Percentiles rank a stretch among this genome's conserved stretches.
phyloP scores from a whole-genome alignment of 1,140 invertebrate species.

The Uloborus diversus region DNA sequence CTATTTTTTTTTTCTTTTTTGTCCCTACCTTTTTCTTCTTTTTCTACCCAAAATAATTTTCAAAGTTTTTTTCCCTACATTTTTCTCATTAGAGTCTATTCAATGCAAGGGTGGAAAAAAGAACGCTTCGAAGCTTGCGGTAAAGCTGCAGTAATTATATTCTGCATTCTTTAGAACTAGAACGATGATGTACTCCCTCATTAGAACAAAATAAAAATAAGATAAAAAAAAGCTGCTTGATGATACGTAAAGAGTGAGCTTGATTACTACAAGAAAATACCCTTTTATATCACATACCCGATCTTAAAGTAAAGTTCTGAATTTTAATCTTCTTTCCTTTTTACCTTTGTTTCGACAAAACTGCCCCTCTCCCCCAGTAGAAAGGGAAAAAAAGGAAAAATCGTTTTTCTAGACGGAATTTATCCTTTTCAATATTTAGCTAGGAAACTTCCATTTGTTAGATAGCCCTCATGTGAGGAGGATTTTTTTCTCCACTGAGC shows the following conservation, averaged over 20 bases:
- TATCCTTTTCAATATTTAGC: too few relatives aligned
- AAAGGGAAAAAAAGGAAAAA: background rate
- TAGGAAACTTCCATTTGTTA: too few relatives aligned
- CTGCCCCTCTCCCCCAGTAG: background rate
- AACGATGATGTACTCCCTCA: background rate
- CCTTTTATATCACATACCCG: background rate
- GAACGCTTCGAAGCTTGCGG: background rate
- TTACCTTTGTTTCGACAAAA: background rate
- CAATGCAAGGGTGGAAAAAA: background rate
- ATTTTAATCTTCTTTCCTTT: background rate
- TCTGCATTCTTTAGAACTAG: background rate
- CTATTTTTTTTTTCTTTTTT: background rate
- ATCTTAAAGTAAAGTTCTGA: background rate
- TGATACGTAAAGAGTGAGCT: constrained; percentile 17
- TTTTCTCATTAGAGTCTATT: background rate
- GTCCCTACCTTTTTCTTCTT: background rate
- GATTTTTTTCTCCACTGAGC: too few relatives aligned
- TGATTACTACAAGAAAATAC: constrained; percentile 5
- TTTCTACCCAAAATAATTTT: background rate
- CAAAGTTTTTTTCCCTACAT: background rate
- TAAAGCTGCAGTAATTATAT: constrained; percentile 20
- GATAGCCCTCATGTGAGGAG: too few relatives aligned
- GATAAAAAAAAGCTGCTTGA: background rate
- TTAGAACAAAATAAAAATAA: background rate
- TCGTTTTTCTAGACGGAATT: too few relatives aligned